Conservation (phyloP, 2,113 vertebrate species). For the Platichthys flesus region DNA sequence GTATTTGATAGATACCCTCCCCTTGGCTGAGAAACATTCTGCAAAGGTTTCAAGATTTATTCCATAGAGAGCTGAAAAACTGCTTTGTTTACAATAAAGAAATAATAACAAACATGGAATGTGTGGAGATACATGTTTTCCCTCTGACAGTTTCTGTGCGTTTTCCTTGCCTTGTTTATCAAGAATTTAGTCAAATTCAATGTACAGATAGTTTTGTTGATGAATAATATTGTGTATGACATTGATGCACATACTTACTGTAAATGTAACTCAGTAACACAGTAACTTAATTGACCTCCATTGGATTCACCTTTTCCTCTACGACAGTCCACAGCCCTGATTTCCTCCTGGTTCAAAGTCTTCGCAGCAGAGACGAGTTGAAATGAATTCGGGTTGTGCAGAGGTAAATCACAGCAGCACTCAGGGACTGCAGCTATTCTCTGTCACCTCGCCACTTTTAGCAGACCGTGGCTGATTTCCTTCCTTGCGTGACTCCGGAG, state of each 20-base stretch:
- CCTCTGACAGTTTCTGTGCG: not conserved
- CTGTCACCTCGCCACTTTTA: conserved; percentile 79
- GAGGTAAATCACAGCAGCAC: conserved; percentile 69
- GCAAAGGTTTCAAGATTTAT: not conserved
- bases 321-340: conserved; percentile 3
- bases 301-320: conserved; percentile 9
- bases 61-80: not conserved
- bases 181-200: not conserved
- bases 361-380: conserved; percentile 48
- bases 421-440: conserved; percentile 71
- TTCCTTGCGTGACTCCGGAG: conserved; percentile 83
- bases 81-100: not conserved
- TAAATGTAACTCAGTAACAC: not conserved
- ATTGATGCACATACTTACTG: not conserved
- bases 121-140: not conserved
- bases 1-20: not conserved
- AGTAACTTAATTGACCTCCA: not conserved
- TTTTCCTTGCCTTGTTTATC: not conserved
- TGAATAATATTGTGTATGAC: conserved; percentile 1
- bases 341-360: conserved; percentile 45
- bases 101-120: not conserved
- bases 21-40: not conserved
- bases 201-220: not conserved
- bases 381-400: conserved; percentile 48
- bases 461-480: conserved; percentile 83